Conservation (phyloP, 2,797 vertebrate genomes). For the Gallinago stenura region DNA sequence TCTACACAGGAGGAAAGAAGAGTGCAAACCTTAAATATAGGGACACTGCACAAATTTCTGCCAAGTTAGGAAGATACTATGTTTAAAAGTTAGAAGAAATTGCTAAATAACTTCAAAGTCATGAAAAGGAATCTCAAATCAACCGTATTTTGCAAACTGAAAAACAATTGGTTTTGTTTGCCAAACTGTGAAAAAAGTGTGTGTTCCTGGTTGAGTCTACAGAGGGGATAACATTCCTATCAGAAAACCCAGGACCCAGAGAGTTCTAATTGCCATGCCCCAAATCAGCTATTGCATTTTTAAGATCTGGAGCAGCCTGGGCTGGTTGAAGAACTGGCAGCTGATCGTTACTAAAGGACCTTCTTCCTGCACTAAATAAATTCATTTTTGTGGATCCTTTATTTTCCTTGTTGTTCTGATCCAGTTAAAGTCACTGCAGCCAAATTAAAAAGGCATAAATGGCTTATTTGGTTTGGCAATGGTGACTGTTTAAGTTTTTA, state of each 20-base stretch:
- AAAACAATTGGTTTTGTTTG: neutral
- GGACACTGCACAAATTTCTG: neutral
- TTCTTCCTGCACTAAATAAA: neutral
- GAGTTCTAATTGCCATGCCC: neutral
- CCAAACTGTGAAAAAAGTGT: neutral
- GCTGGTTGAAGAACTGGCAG: neutral
- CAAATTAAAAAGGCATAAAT: conserved; percentile 5
- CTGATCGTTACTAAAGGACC: neutral
- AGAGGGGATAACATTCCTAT: neutral
- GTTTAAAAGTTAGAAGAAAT: neutral
- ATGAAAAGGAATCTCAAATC: neutral
- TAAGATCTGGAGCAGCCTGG: neutral
- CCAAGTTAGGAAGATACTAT: neutral
- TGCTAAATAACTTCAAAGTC: neutral
- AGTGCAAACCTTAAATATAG: neutral
- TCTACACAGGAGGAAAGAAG: neutral
- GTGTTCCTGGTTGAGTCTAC: neutral
- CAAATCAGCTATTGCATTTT: neutral
- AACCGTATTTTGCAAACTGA: neutral
- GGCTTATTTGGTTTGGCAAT: neutral
- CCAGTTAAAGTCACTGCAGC: neutral
- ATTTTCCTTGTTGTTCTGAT: neutral
- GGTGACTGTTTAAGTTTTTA: neutral
- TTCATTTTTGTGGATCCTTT: neutral
- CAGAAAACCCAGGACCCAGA: neutral